Percentiles rank a stretch among this genome's conserved stretches.
phyloP scores from a whole-genome alignment of 2,113 vertebrate genomes.

The Cynocephalus volans region DNA sequence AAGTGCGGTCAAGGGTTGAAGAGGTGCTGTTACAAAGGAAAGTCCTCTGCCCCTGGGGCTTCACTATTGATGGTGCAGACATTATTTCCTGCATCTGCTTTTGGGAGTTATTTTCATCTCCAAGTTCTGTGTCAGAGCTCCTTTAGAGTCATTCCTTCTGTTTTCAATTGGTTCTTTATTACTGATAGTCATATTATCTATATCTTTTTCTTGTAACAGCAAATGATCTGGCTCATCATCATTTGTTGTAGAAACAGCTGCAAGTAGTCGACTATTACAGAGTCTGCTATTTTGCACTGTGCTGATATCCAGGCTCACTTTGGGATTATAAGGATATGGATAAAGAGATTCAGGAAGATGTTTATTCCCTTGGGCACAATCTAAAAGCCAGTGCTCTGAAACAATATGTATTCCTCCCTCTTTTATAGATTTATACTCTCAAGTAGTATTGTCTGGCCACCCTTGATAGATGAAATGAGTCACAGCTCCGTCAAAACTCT shows the following conservation, averaged over 20 bases:
- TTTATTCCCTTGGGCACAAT: slow-evolving; percentile 94
- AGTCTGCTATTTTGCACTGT: slow-evolving; percentile 90
- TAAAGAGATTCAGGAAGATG: slow-evolving; percentile 95
- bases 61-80: slow-evolving; percentile 95
- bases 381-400: slow-evolving; percentile 97
- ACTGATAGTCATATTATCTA: slow-evolving; percentile 52
- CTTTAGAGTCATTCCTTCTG: slow-evolving; percentile 86
- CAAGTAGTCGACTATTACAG: slow-evolving; percentile 77
- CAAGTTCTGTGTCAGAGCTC: slow-evolving; percentile 93
- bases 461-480: slow-evolving; percentile 99
- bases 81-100: slow-evolving; percentile 98
- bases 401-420: slow-evolving; percentile 95
- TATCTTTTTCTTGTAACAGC: slow-evolving; percentile 81
- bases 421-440: slow-evolving; percentile 95
- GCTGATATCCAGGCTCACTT: slow-evolving; percentile 98
- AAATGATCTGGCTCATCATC: slow-evolving; percentile 83
- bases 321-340: slow-evolving; percentile 98
- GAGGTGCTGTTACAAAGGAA: slow-evolving; percentile 90
- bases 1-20: slow-evolving; percentile 90
- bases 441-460: slow-evolving; percentile 95
- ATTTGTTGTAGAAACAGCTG: slow-evolving; percentile 73
- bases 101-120: slow-evolving; percentile 97
- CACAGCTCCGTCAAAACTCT: slow-evolving; percentile 97
- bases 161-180: slow-evolving; percentile 78
- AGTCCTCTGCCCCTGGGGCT: slow-evolving; percentile 90